These are phyloP conservation scores for Bimastos eiseni DNA, from an alignment of 2,888 invertebrate genomes.

Conservation along the genomic window DNA sequence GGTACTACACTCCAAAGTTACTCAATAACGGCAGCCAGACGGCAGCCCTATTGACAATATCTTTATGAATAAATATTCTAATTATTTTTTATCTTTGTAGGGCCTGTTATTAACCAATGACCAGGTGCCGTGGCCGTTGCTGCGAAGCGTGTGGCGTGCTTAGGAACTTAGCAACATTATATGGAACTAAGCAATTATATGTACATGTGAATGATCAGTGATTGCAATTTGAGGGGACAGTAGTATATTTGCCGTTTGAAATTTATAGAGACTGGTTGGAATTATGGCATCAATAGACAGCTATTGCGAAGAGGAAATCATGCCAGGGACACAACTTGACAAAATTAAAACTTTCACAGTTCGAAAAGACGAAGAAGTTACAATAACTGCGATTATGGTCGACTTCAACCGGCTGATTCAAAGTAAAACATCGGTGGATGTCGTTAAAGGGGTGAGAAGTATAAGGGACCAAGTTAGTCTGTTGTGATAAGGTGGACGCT, in stretches of 20 bases:
- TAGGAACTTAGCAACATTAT: background rate
- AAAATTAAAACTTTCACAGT: background rate
- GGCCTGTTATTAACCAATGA: background rate
- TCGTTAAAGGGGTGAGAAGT: slow-evolving; percentile 16
- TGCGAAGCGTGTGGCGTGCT: background rate
- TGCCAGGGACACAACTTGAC: slow-evolving; percentile 7
- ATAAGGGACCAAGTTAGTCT: background rate
- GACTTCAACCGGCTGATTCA: background rate
- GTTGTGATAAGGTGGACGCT: background rate
- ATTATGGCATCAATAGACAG: background rate
- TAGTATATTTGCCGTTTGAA: background rate
- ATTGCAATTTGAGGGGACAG: background rate
- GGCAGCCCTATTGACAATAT: too few relatives aligned
- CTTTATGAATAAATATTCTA: too few relatives aligned
- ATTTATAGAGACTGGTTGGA: background rate
- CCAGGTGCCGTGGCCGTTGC: background rate
- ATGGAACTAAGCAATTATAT: background rate
- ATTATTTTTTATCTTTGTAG: too few relatives aligned
- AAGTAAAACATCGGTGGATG: background rate
- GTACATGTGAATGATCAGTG: background rate
- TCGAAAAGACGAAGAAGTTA: background rate
- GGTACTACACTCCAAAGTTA: too few relatives aligned
- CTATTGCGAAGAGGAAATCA: background rate
- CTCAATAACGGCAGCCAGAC: too few relatives aligned
- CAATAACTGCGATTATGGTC: background rate